These are phyloP conservation scores for Falco concolor DNA, from an alignment of 2,797 vertebrate species.

Conservation along the genomic window DNA sequence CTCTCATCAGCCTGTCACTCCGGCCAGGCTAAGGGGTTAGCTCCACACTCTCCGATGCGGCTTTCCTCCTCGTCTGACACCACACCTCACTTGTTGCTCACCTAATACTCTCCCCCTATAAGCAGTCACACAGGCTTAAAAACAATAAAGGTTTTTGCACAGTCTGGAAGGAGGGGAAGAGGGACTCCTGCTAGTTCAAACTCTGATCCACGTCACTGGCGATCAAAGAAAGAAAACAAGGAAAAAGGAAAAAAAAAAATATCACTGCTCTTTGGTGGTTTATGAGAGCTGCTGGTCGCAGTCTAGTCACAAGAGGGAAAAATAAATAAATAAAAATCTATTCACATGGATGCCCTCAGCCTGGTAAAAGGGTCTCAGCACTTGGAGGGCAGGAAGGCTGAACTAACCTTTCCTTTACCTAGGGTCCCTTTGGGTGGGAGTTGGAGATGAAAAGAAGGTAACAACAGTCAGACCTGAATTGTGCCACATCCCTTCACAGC, in stretches of 20 bases:
- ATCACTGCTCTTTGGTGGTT: neutral
- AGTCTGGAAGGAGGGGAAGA: neutral
- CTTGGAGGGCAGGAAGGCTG: neutral
- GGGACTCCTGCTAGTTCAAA: neutral
- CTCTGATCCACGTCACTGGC: neutral
- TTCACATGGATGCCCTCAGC: neutral
- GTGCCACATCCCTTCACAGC: neutral
- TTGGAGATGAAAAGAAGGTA: neutral
- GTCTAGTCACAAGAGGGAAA: neutral
- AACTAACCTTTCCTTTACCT: neutral
- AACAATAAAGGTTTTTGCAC: neutral
- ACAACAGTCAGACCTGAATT: neutral
- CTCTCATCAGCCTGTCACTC: neutral
- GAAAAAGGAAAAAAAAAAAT: fast-evolving
- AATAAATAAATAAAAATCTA: neutral
- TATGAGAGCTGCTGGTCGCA: neutral
- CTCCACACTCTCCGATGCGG: neutral
- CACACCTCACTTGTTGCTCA: neutral
- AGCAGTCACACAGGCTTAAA: neutral
- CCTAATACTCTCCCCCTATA: neutral
- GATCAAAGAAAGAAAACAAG: neutral
- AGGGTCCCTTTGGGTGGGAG: neutral
- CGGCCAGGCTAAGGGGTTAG: neutral
- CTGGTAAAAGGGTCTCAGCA: neutral
- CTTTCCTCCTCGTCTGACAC: neutral